These are phyloP conservation scores for Tenthredo livida DNA, from an alignment of 2,888 invertebrate species.

Conservation along the genomic window DNA sequence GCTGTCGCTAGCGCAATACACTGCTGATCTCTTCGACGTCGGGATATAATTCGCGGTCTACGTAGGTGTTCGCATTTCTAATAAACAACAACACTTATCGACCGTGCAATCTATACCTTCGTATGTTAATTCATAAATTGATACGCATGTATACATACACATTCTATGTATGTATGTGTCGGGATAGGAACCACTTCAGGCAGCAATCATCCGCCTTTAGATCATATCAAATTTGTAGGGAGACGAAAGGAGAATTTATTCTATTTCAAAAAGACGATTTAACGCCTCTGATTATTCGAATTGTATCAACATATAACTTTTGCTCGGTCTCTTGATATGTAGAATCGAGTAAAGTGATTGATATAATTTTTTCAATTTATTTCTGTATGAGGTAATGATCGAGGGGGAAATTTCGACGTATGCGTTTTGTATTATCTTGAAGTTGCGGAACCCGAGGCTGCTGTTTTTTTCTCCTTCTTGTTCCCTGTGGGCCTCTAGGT, in stretches of 20 bases:
- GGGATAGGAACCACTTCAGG: background rate
- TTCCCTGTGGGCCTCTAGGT: background rate
- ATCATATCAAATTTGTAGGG: background rate
- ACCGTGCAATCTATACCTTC: background rate
- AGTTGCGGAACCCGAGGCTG: constrained; percentile 8
- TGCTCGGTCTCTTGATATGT: background rate
- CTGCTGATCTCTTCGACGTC: constrained; percentile 33
- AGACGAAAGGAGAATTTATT: background rate
- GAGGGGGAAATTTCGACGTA: background rate
- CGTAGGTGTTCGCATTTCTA: constrained; percentile 43
- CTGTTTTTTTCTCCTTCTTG: background rate
- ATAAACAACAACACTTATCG: constrained; percentile 32
- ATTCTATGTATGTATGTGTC: background rate
- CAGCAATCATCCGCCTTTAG: constrained; percentile 16
- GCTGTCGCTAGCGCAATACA: constrained; percentile 30
- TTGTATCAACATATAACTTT: background rate
- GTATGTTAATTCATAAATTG: constrained; percentile 40
- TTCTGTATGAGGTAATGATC: background rate
- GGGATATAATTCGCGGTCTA: background rate
- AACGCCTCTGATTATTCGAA: background rate
- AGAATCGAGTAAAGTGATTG: background rate
- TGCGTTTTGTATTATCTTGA: constrained; percentile 14
- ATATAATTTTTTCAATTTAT: background rate
- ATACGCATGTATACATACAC: background rate
- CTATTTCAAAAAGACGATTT: background rate